phyloP scores from a whole-genome alignment of 1,140 invertebrate species.

The Drosophila paulistorum region DNA sequence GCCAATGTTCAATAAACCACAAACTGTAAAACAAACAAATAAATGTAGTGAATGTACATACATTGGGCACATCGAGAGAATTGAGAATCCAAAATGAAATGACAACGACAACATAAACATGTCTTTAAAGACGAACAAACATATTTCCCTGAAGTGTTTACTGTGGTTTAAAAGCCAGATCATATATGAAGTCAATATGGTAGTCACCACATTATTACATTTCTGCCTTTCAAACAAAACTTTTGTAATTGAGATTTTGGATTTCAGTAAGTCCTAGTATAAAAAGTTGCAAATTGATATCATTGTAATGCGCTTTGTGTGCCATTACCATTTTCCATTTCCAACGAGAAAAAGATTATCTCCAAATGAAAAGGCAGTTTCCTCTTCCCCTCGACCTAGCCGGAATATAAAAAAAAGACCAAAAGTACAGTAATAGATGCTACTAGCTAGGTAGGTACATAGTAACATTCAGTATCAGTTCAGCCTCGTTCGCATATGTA shows the following conservation, averaged over 20 bases:
- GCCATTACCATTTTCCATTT: slow-evolving; percentile 26
- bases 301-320: slow-evolving; percentile 50
- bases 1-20: slow-evolving; percentile 92
- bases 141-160: background rate
- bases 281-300: slow-evolving; percentile 65
- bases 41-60: slow-evolving; percentile 13
- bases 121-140: background rate
- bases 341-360: slow-evolving; percentile 52
- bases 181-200: too few species aligned
- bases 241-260: slow-evolving; percentile 17
- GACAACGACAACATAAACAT: too few species aligned
- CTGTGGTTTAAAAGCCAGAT: background rate
- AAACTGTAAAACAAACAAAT: slow-evolving; percentile 87
- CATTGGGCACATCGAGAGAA: background rate
- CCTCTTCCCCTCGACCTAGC: background rate
- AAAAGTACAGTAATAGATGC: slow-evolving; percentile 24
- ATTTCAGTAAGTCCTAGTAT: slow-evolving; percentile 43
- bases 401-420: slow-evolving; percentile 18
- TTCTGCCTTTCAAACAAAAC: background rate
- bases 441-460: slow-evolving; percentile 13
- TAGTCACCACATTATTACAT: too few species aligned
- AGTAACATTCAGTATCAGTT: slow-evolving; percentile 56
- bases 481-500: slow-evolving; percentile 67
- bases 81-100: too few species aligned
- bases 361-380: slow-evolving; percentile 10